phyloP scores from a whole-genome alignment of 2,797 vertebrate species.

The Sarcoramphus papa region DNA sequence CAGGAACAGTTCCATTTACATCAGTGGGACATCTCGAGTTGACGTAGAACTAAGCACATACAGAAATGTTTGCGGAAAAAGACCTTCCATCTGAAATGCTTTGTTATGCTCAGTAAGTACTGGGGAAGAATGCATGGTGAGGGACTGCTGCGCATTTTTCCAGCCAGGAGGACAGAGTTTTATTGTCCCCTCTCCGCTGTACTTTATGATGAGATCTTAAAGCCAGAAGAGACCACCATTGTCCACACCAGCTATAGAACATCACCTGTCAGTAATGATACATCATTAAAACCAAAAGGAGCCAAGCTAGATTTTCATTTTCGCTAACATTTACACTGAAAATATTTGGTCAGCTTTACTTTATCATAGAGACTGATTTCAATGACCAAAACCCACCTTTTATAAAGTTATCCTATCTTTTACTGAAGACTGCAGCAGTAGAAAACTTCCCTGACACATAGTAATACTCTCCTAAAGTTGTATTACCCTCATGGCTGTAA shows the following conservation, averaged over 20 bases:
- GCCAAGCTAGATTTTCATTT: neutral
- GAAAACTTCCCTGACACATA: neutral
- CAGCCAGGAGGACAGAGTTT: neutral
- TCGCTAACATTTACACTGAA: neutral
- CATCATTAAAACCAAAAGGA: neutral
- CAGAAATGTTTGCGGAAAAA: neutral
- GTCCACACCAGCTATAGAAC: neutral
- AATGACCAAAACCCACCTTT: neutral
- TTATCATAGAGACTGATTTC: neutral
- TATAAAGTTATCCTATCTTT: neutral
- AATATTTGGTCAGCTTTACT: neutral
- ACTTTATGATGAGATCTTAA: neutral
- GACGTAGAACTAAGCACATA: neutral
- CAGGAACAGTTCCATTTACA: neutral
- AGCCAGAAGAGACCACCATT: neutral
- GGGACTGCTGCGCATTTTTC: neutral
- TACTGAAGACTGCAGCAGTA: neutral
- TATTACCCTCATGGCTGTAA: neutral
- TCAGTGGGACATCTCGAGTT: neutral
- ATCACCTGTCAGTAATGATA: neutral
- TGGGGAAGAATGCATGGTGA: neutral
- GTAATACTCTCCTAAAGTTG: neutral
- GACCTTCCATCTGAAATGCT: neutral
- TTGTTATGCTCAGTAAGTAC: neutral
- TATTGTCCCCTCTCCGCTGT: neutral